Evolutionary conservation across 2,888 invertebrate genomes (phyloP).

Genomic region (Antheraea assamensis): DNA sequence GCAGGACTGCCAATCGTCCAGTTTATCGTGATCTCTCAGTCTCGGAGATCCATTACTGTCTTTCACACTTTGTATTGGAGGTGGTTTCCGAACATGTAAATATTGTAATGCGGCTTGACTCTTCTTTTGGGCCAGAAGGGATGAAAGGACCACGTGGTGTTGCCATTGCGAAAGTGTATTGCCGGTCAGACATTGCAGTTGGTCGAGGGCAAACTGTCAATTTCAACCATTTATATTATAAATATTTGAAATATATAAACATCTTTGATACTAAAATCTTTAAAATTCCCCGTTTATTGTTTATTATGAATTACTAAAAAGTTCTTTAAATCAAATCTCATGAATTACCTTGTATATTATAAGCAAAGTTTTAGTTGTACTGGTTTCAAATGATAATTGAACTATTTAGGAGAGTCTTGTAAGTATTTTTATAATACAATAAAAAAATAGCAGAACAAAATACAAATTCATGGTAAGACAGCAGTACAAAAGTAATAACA

Average conservation of each 20-base stretch:
- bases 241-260: background rate
- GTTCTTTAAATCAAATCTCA: too few species aligned
- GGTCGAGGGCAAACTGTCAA: constrained; percentile 83
- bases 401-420: too few species aligned
- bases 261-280: too few species aligned
- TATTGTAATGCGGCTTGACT: constrained; percentile 87
- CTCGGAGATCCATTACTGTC: constrained; percentile 39
- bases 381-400: too few species aligned
- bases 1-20: constrained; percentile 77
- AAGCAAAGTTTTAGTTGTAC: too few species aligned
- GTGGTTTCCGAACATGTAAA: constrained; percentile 82
- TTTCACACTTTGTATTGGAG: constrained; percentile 72
- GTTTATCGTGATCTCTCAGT: constrained; percentile 58
- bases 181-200: constrained; percentile 84
- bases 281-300: too few species aligned
- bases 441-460: too few species aligned
- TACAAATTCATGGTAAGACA: too few species aligned
- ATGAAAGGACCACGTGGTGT: constrained; percentile 85
- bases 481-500: too few species aligned
- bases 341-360: too few species aligned
- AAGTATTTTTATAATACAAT: too few species aligned
- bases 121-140: constrained; percentile 86
- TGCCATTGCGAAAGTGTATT: constrained; percentile 86
- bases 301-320: too few species aligned
- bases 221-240: background rate